Percentiles rank a stretch among this genome's conserved stretches.
Conservation (phyloP, 1,140 invertebrate species). For the Steinernema khuongi region DNA sequence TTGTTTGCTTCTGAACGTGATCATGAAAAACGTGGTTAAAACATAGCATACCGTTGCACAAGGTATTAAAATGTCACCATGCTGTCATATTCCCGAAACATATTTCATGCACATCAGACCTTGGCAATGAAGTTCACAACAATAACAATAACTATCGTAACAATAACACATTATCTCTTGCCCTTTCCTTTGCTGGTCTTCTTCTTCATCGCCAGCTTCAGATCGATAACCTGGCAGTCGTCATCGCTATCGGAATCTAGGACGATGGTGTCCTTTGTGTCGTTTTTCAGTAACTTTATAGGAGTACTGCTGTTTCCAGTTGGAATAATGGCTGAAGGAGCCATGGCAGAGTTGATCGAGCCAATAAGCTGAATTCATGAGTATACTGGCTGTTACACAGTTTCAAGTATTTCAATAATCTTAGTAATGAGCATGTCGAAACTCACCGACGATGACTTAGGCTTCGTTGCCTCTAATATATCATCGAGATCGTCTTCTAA, state of each 20-base stretch:
- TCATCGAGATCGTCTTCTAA: background rate
- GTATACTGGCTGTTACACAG: background rate
- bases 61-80: too few species aligned
- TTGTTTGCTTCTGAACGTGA: too few species aligned
- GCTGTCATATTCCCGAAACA: too few species aligned
- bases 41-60: too few species aligned
- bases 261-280: background rate
- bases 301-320: background rate
- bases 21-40: too few species aligned
- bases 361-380: background rate
- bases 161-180: conserved; percentile 15
- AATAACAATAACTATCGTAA: conserved; percentile 9
- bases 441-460: too few species aligned
- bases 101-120: too few species aligned
- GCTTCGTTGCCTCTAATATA: background rate
- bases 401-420: background rate
- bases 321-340: background rate
- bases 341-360: background rate
- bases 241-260: background rate
- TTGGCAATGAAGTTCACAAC: conserved; percentile 18
- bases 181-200: background rate
- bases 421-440: background rate
- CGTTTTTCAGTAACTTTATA: too few species aligned
- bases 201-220: background rate
- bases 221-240: background rate